Conservation (phyloP, 2,113 vertebrate species). For the Nymphicus hollandicus region DNA sequence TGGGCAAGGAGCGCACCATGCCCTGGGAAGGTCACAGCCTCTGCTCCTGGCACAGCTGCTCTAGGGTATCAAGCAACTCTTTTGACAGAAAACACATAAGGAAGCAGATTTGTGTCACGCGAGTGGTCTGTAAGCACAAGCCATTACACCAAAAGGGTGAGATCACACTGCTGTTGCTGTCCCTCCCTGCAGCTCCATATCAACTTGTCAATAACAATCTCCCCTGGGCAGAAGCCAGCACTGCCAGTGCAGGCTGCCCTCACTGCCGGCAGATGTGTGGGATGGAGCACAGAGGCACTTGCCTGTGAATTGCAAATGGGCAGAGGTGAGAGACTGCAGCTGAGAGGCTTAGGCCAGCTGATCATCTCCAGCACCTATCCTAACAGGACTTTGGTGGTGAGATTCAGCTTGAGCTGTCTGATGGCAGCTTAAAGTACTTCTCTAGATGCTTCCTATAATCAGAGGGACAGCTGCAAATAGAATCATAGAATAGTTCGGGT, state of each 20-base stretch:
- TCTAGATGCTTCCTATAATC: neutral
- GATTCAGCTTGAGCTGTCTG: neutral
- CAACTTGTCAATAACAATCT: neutral
- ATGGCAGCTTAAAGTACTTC: neutral
- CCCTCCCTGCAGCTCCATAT: neutral
- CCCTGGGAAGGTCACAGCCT: neutral
- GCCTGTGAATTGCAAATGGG: rapidly evolving
- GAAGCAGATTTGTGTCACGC: rapidly evolving
- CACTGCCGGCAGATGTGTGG: rapidly evolving
- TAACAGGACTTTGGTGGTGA: rapidly evolving
- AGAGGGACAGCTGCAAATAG: neutral
- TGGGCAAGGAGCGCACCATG: too few relatives aligned
- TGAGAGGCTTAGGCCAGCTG: neutral
- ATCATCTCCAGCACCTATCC: rapidly evolving
- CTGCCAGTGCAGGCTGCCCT: rapidly evolving
- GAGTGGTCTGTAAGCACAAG: neutral
- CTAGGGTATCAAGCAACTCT: rapidly evolving
- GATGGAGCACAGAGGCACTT: rapidly evolving
- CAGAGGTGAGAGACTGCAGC: neutral
- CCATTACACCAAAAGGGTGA: rapidly evolving
- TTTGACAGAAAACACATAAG: neutral
- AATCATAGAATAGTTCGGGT: neutral
- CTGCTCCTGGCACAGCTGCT: rapidly evolving
- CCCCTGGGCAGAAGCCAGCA: neutral
- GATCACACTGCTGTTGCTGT: neutral